Base-by-base conservation (phyloP, 1,140 invertebrate species). In the Callitettix versicolor region DNA sequence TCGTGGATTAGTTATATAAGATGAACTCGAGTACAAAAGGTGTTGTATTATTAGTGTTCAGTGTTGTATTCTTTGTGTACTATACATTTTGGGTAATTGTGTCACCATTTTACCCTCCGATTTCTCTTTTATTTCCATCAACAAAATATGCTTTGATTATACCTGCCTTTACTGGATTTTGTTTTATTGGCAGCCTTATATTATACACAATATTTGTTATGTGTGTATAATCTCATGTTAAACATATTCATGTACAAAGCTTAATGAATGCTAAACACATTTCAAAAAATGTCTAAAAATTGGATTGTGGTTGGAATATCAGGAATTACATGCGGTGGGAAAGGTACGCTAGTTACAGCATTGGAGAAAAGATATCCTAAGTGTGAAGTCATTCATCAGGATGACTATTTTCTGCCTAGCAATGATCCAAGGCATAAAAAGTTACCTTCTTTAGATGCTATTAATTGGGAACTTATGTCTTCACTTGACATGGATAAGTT, bases 301-400 rank as follows among this genome's bases (percentile, higher is more conserved):
- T 86, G 81, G 82, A 63, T 85, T 15, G 66, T 88, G 11, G 73
- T 90, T 52, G 86, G 84, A 18, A 77, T 91, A 58, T 80, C 82
- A 11, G 87, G 88, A 1, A 79, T 82, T 3, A 89, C 87, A 0
- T 85, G 83, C 60, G 82, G 85, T 44, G 88, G 88, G 34, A 92
- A 92, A 72, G 86, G 86, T 1, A 84, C 84, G 0, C 60, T 89
- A 15, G 75, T 84, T 0, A 74, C 72, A 20, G 70, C 71, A 58
- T 58, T 88, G 7, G 67, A 73, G 3, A 66, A 79, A 40, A 69
- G 69, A 22, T 72, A 79, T 17, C 66, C 71, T 44, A 73, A 78
- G 30, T 74, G 77, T 0, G 67, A 77, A 34, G 42, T 84, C 0
- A 71, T 91, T 12, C 74, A 79, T 58, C 88, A 91, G 68, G 89